These are phyloP conservation scores for Argya squamiceps DNA, from an alignment of 2,797 vertebrate species.

Conservation along the genomic window DNA sequence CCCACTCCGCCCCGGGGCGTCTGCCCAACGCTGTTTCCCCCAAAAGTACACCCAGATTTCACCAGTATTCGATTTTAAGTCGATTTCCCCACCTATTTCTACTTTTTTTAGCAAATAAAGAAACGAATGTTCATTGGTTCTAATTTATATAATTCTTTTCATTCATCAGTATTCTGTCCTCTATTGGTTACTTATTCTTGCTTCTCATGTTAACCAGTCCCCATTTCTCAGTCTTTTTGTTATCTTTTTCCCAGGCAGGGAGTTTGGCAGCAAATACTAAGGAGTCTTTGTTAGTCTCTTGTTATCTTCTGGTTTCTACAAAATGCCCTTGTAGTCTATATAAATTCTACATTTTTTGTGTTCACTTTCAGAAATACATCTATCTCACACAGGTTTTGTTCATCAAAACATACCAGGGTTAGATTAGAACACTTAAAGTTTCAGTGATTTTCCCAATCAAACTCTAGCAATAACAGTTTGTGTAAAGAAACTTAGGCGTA, in stretches of 20 bases:
- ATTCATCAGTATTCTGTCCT: not conserved
- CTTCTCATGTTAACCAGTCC: not conserved
- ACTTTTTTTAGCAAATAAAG: not conserved
- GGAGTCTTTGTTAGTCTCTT: not conserved
- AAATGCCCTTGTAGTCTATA: not conserved
- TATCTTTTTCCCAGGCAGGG: not conserved
- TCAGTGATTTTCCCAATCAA: not conserved
- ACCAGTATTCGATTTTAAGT: not conserved
- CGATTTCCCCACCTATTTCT: not conserved
- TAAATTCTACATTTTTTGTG: not conserved
- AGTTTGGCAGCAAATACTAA: not conserved
- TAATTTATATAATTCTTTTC: fast-evolving
- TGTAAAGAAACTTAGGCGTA: fast-evolving
- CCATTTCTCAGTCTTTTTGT: not conserved
- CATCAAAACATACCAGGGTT: not conserved
- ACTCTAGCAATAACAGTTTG: not conserved
- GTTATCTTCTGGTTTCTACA: not conserved
- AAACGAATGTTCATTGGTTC: not conserved
- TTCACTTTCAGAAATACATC: not conserved
- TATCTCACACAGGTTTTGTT: not conserved
- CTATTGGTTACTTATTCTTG: not conserved
- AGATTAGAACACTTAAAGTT: not conserved
- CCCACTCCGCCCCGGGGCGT: fast-evolving
- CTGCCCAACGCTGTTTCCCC: fast-evolving
- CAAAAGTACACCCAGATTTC: fast-evolving